Evolutionary conservation across 2,888 invertebrate genomes (phyloP), one percentile per base, ranked within the genome.

Genomic region (Drosophila neutralis): DNA sequence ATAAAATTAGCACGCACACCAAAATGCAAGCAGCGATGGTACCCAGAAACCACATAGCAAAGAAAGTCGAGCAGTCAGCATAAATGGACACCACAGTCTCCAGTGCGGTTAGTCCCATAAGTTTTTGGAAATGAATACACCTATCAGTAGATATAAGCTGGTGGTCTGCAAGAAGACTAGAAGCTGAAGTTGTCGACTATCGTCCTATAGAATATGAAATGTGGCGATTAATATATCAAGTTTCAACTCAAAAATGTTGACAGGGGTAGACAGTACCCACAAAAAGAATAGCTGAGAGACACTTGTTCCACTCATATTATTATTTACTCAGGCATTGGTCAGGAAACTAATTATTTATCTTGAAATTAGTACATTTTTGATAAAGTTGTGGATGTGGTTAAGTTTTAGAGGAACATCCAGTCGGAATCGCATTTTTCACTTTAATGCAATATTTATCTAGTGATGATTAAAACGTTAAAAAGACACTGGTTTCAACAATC

Each of bases 1-100:
- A 77, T 78, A 82, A 75, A 81, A 82, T 83, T 83, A 82, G 71
- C 81, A 76, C 71, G 78, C 82, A 72, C 64, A 72, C 68, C 64
- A 81, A 81, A 83, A 75, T 69, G 74, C 69, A 69, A 67, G 42
- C 53, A 45, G 61, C 36, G 27, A 35, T 54, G 24, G 0, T 21
- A 21, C 27, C 38, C 18, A 35, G 24, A 7, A 54, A 35, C 33
- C 21, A 21, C 10, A 15, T 5, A 29, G 21, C 60, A 35, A 21
- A 10, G 40, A 45, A 57, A 36, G 36, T 33, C 24, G 18, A 31
- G 35, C 24, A 21, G 38, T 38, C 38, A 54, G 13, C 24, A 31
- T 21, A 65, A 52, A 35, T 35, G 21, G 15, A 33, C 45, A 21
- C n/a, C 31, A 54, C 36, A 38, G 21, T 54, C 10, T 35, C 10